Conservation (phyloP, 2,113 vertebrate species). For the Python bivittatus region DNA sequence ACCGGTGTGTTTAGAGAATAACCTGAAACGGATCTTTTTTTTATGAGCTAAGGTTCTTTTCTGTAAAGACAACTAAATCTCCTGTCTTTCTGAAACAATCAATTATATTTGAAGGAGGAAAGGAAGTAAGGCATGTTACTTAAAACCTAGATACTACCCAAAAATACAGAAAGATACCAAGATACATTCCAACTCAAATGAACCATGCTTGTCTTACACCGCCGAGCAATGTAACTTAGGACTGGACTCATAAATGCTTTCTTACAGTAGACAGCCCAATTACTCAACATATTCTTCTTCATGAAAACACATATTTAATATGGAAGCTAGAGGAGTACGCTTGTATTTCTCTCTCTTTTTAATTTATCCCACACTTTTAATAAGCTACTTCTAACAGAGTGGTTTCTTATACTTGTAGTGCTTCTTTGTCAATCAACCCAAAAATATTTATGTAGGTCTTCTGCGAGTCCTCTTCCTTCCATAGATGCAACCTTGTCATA, state of each 20-base stretch:
- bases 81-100: neutral
- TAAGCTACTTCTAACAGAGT: neutral
- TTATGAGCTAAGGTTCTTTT: conserved; percentile 17
- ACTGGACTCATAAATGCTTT: neutral
- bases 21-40: conserved; percentile 1
- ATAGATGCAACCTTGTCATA: no score
- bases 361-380: neutral
- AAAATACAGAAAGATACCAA: neutral
- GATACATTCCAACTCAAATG: neutral
- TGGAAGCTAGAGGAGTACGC: neutral
- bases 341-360: neutral
- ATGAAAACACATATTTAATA: neutral
- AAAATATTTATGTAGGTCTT: no score
- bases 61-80: conserved; percentile 25
- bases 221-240: neutral
- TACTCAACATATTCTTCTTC: neutral
- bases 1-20: neutral
- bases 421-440: no score
- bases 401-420: neutral
- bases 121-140: neutral
- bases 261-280: neutral
- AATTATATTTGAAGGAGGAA: neutral
- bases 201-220: neutral
- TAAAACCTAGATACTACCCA: accelerated
- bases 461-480: no score